A percentile compares a stretch with the other conserved stretches of the same genome.
These are phyloP conservation scores for Eolophus roseicapilla DNA, from an alignment of 2,113 vertebrate genomes.

Conservation along the genomic window DNA sequence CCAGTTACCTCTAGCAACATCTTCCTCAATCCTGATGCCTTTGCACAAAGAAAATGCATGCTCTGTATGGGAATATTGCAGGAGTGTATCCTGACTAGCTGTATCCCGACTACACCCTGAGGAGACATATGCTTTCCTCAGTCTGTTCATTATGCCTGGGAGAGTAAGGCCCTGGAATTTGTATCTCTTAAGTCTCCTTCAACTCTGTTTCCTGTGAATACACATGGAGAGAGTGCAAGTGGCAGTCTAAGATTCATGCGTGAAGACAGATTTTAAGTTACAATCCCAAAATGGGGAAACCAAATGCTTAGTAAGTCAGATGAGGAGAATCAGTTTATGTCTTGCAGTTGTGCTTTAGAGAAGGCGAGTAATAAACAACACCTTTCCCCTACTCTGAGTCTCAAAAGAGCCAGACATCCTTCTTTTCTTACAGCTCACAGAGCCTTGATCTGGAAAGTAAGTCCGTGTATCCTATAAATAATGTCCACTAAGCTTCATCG, in stretches of 20 bases:
- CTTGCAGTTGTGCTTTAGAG: not conserved
- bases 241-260: not conserved
- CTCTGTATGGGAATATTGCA: not conserved
- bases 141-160: not conserved
- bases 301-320: not conserved
- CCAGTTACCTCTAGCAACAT: not conserved
- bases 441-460: not conserved
- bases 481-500: not conserved
- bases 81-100: not conserved
- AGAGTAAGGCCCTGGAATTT: not conserved
- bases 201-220: not conserved
- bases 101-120: fast-evolving
- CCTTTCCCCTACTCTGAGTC: not conserved
- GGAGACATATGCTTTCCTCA: fast-evolving
- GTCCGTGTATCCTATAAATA: not conserved
- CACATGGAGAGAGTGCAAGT: not conserved
- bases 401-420: not conserved
- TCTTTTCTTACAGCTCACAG: not conserved
- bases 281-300: not conserved
- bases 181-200: not conserved
- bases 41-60: not conserved
- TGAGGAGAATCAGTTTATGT: not conserved
- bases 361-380: not conserved
- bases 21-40: not conserved
- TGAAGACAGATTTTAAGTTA: not conserved